These are phyloP conservation scores for Falcunculus frontatus DNA, from an alignment of 2,113 vertebrate genomes.

Conservation along the genomic window DNA sequence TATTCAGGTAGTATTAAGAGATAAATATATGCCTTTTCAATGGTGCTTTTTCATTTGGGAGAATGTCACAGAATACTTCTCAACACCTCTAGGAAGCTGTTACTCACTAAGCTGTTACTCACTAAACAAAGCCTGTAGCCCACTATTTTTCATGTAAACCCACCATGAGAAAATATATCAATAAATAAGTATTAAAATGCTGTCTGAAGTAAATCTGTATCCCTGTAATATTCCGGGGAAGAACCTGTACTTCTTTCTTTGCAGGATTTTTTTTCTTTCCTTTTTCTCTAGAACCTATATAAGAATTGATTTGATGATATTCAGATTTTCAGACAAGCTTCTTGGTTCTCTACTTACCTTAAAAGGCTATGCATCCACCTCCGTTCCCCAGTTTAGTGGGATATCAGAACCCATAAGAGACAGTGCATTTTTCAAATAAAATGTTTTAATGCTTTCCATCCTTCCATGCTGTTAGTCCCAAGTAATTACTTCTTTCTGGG, in stretches of 20 bases:
- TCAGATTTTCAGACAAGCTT: not conserved
- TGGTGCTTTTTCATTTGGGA: not conserved
- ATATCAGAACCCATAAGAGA: conserved; percentile 55
- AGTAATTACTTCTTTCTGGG: conserved; percentile 20
- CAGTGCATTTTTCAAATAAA: conserved; percentile 56
- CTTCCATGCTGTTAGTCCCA: conserved; percentile 3
- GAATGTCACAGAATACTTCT: not conserved
- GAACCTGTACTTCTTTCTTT: conserved; percentile 46
- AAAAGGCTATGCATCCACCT: conserved; percentile 37
- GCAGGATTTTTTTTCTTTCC: not conserved
- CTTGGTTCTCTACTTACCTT: conserved; percentile 44
- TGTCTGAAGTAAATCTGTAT: conserved; percentile 41
- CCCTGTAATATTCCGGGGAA: not conserved
- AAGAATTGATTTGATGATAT: conserved; percentile 54
- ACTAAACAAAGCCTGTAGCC: not conserved
- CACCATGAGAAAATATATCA: not conserved
- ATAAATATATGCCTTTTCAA: conserved; percentile 18
- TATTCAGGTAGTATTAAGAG: not conserved
- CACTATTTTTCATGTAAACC: conserved; percentile 16
- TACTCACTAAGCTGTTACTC: conserved; percentile 1
- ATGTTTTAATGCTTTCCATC: conserved; percentile 33
- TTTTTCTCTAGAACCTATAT: conserved; percentile 54
- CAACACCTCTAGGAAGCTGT: not conserved
- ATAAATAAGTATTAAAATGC: not conserved
- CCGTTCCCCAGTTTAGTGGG: conserved; percentile 35